Evolutionary conservation across 92 coral and sea anemone species (phyloP).

Genomic region (Actinostola sp.): DNA sequence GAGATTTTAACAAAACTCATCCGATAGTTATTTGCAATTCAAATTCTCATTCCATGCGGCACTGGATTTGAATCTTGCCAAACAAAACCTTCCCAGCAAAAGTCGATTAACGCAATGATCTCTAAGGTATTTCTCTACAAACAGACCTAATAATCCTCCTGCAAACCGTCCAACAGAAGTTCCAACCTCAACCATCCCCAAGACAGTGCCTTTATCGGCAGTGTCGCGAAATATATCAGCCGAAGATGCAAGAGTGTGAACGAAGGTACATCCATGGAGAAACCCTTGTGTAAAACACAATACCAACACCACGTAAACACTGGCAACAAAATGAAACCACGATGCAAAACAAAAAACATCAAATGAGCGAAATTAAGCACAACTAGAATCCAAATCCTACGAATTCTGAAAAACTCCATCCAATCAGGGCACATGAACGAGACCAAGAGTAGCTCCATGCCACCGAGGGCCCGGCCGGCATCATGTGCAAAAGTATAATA

Average conservation of each 20-base stretch:
- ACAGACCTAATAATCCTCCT: too few species aligned
- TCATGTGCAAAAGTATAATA: not conserved
- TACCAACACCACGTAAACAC: not conserved
- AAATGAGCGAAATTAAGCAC: not conserved
- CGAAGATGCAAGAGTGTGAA: not conserved
- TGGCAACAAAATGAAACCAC: slow-evolving; percentile 10
- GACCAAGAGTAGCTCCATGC: slow-evolving; percentile 1
- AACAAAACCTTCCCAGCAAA: too few species aligned
- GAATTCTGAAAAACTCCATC: not conserved
- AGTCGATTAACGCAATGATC: too few species aligned
- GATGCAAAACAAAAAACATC: slow-evolving; percentile 8
- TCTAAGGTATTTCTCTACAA: too few species aligned
- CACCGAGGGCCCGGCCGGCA: not conserved
- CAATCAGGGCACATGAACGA: not conserved
- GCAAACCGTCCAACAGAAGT: not conserved
- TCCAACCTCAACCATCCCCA: slow-evolving; percentile 1
- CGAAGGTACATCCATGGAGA: not conserved
- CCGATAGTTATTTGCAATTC: too few species aligned
- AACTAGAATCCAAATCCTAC: not conserved
- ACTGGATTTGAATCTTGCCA: too few species aligned
- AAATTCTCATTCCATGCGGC: too few species aligned
- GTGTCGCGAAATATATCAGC: not conserved
- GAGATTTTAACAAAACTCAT: too few species aligned
- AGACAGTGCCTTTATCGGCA: not conserved
- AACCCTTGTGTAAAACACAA: slow-evolving; percentile 5